Base-by-base conservation (phyloP, 2,797 vertebrate genomes). In the Centroberyx gerrardi region DNA sequence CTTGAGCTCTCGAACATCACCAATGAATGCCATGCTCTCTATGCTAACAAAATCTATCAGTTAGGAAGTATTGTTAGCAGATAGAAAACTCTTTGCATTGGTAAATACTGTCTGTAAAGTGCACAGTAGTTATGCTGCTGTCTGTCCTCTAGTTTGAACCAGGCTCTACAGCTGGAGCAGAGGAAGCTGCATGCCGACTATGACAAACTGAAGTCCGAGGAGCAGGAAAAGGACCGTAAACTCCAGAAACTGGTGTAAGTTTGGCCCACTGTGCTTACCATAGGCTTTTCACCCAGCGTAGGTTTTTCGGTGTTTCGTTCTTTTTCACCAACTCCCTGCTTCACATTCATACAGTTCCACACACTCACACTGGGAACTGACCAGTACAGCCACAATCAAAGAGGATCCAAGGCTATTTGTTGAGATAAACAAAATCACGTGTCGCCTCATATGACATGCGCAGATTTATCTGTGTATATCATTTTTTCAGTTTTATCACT, bases 221-320 rank as follows among this genome's bases (percentile, higher is more conserved):
- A 98, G 60, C 94, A 95, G 69, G 96, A 96, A 84, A 97, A 97
- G 86, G 97, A 97, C 31, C 93, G 95, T 82, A 96, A 96, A 42
- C 95, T 99, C 69, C 96, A 98, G 83, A 97, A 97, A 52, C 96
- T 99, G 53, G 78, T 94, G 98, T 99, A 91, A 96, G 97, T 94
- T 48, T 28, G 42, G 38, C 13, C n/a, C 4, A 53, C 28, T 72
- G 15, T 59, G n/a, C 28, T 72, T 33, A 33, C n/a, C 1, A 13
- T 65, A 53, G 1, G 63, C 18, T 54, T 22, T 22, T 22, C 22
- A 22, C 22, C 22, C 36, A 56, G 29, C 36, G 18, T 12, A 44
- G 2, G 8, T 44, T 8, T 12, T 44, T 12, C 12, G 0, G 22
- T 22, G 22, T 22, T 22, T 22, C 22, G 22, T 22, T 22, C 22